Base-by-base conservation (phyloP, 2,113 vertebrate species). In the Cariama cristata region DNA sequence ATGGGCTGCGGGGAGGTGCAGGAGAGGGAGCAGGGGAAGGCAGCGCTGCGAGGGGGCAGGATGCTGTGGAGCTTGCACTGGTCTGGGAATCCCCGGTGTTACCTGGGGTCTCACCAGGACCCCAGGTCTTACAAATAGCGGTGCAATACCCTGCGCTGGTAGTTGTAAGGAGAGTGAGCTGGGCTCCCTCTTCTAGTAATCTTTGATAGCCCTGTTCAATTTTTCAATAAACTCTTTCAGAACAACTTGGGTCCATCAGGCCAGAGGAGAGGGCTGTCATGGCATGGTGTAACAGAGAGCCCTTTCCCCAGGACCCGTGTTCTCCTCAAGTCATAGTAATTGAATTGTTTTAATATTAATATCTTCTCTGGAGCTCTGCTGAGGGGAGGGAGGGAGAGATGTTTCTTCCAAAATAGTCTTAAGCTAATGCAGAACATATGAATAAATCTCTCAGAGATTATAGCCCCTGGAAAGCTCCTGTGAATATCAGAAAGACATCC, bases 381-480 rank as follows among this genome's bases (percentile, higher is more conserved):
- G 93, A 92, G 35, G 93, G 66, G 80, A 81, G 64, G 71, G 79
- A 86, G 63, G 50, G 88, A 92, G 90, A 76, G 66, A 84, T 79
- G 85, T 88, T 93, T 90, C 90, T 95, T 97, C 93, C 84, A 94
- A 95, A 94, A 91, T 58, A 93, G 87, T 93, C 93, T 97, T 95
- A 97, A 95, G 69, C 96, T 97, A 96, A 96, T 94, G 96, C 97
- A 97, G 93, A 75, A 75, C 95, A 85, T 92, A 97, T 93, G 96
- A 97, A 97, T 97, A 97, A 98, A 97, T 97, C 94, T 97, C 95
- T 91, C 69, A 40, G 86, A 94, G 96, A 97, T 96, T 97, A 97
- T 95, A 96, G 97, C 94, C 96, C 86, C 67, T 89, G 96, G 97
- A 97, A 96, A 90, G 96, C 96, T 96, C 90, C 77, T 77, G 93